These are phyloP conservation scores for Malthinus seriepunctatus DNA, from an alignment of 2,888 invertebrate genomes.

Conservation along the genomic window DNA sequence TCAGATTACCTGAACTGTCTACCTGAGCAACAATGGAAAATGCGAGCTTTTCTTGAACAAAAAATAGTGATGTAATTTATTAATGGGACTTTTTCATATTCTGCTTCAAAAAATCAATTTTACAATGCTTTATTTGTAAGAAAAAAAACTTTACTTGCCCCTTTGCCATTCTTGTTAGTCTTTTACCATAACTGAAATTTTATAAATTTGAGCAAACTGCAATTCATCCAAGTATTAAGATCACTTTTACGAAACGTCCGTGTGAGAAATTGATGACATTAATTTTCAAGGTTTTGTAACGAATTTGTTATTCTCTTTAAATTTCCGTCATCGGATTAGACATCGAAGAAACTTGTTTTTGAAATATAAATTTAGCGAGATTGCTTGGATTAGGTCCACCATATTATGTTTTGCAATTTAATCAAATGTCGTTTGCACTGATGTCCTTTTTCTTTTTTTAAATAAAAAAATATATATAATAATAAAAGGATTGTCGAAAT, in stretches of 20 bases:
- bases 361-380: slow-evolving; percentile 27
- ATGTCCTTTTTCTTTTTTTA: slow-evolving; percentile 1
- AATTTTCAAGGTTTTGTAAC: slow-evolving; percentile 30
- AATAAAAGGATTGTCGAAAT: slow-evolving; percentile 6
- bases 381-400: slow-evolving; percentile 20
- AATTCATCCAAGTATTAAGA: slow-evolving; percentile 30
- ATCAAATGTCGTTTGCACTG: slow-evolving; percentile 18
- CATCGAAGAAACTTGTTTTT: slow-evolving; percentile 24
- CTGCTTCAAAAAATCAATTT: no score
- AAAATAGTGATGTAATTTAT: no score
- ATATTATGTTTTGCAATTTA: slow-evolving; percentile 21
- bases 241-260: slow-evolving; percentile 27
- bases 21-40: no score
- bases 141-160: slow-evolving; percentile 4
- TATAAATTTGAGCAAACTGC: slow-evolving; percentile 27
- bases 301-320: slow-evolving; percentile 28
- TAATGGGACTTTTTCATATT: no score
- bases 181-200: slow-evolving; percentile 19
- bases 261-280: slow-evolving; percentile 31
- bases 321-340: slow-evolving; percentile 25
- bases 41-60: no score
- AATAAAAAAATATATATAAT: no score
- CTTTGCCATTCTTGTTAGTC: slow-evolving; percentile 16
- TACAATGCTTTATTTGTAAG: slow-evolving; percentile 17
- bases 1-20: no score